phyloP scores from a whole-genome alignment of 2,888 invertebrate genomes.

The Ennomos quercinarius region DNA sequence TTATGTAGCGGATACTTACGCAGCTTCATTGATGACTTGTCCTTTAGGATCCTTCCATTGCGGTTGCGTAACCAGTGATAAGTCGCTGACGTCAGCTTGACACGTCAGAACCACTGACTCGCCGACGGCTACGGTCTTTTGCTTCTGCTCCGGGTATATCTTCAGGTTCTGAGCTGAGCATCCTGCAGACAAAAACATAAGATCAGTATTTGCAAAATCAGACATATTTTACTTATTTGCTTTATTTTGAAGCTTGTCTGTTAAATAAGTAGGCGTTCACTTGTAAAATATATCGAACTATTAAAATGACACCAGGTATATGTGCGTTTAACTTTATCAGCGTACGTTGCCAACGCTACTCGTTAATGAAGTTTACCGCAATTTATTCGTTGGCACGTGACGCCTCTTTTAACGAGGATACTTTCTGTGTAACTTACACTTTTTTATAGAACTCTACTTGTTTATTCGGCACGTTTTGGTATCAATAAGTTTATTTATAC shows the following conservation, averaged over 20 bases:
- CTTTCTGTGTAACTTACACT: constrained; percentile 32
- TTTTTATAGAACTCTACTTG: constrained; percentile 26
- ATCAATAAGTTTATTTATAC: constrained; percentile 1
- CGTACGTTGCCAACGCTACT: constrained; percentile 43
- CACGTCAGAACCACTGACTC: constrained; percentile 92
- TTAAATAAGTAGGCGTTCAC: too few species aligned
- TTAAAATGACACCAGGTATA: neutral
- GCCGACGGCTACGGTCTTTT: constrained; percentile 90
- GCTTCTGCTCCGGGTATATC: constrained; percentile 89
- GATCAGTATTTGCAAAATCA: too few species aligned
- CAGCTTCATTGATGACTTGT: constrained; percentile 88
- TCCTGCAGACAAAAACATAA: constrained; percentile 54
- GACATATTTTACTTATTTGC: too few species aligned
- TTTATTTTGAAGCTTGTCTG: too few species aligned
- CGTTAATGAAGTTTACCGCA: constrained; percentile 72
- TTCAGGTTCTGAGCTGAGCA: constrained; percentile 83
- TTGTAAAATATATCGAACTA: neutral
- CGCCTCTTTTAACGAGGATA: constrained; percentile 40
- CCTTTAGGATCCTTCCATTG: constrained; percentile 92
- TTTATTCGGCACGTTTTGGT: constrained; percentile 28
- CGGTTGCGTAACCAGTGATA: constrained; percentile 88
- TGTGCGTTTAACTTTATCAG: constrained; percentile 1
- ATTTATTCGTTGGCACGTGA: constrained; percentile 71
- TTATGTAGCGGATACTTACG: constrained; percentile 78
- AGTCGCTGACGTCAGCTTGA: constrained; percentile 89